Evolutionary conservation across 2,113 vertebrate species (phyloP).

Genomic region (Cephalopholis sonnerati): DNA sequence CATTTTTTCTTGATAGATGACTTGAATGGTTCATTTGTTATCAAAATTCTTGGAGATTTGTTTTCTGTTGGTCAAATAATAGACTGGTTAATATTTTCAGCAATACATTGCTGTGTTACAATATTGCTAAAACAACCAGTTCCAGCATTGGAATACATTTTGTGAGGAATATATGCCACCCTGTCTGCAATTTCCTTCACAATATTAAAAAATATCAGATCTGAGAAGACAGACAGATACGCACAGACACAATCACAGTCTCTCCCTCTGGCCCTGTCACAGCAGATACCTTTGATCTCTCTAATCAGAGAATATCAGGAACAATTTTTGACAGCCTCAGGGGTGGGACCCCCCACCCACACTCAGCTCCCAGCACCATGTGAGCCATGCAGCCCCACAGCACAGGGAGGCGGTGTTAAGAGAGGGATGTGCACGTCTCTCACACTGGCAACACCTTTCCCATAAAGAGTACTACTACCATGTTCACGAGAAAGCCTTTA

Average conservation of each 20-base stretch:
- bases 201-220: slow-evolving; percentile 16
- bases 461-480: neutral
- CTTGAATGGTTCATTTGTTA: neutral
- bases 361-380: slow-evolving; percentile 23
- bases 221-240: slow-evolving; percentile 7
- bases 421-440: slow-evolving; percentile 13
- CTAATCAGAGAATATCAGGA: slow-evolving; percentile 62
- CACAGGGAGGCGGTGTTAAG: neutral
- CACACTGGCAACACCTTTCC: slow-evolving; percentile 1
- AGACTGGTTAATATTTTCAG: neutral
- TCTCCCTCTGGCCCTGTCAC: slow-evolving; percentile 37
- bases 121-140: slow-evolving; percentile 2
- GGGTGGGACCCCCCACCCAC: slow-evolving; percentile 6
- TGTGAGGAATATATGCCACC: neutral
- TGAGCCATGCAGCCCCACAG: slow-evolving; percentile 9
- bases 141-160: neutral
- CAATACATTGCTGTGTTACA: neutral
- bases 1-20: neutral
- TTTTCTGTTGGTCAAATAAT: neutral
- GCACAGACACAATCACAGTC: neutral
- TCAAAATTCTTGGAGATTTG: neutral
- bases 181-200: slow-evolving; percentile 24
- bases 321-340: slow-evolving; percentile 50
- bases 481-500: neutral
- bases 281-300: slow-evolving; percentile 57